Base-by-base conservation (phyloP, 1,140 invertebrate genomes). In the Uloborus diversus region DNA sequence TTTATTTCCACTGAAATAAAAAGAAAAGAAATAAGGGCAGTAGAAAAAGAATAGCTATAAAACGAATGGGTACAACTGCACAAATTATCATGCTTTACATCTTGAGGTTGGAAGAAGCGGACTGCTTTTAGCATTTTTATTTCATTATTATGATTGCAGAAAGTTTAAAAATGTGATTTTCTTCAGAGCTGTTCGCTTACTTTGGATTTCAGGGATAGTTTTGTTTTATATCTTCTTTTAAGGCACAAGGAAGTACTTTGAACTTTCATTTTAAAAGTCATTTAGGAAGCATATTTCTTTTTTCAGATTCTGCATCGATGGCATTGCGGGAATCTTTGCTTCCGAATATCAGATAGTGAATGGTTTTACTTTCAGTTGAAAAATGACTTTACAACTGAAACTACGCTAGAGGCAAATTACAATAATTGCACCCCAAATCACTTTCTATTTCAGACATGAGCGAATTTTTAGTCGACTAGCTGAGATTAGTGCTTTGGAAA, bases 221-320 rank as follows among this genome's bases (percentile, higher is more conserved):
- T 17, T 27, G 13, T 35, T 23, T 70, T 57, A 32, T 57, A 70
- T 35, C 20, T 57, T 57, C 32, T 27, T 70, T 49, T 25, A 59
- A 49, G n/a, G 25, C 32, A 33, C 35, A 73, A 61, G 57, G 70
- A 47, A 11, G 37, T 14, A 32, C 70, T 73, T 73, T 73, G 30
- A 47, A 73, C 61, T 62, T 62, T 47, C 70, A 61, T 73, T 73
- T 33, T 62, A 20, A 27, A 51, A 68, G n/a, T 51, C 47, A 14
- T 68, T 68, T 47, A 32, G 51, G 65, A 51, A 68, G 33, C 13
- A 64, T 14, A 20, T 42, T n/a, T n/a, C n/a, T n/a, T n/a, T n/a
- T n/a, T n/a, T n/a, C n/a, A n/a, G n/a, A n/a, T n/a, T n/a, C n/a
- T n/a, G n/a, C n/a, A n/a, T n/a, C n/a, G n/a, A n/a, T n/a, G n/a